These are phyloP conservation scores for Drosophila atripex DNA, from an alignment of 2,888 invertebrate species.

Conservation along the genomic window DNA sequence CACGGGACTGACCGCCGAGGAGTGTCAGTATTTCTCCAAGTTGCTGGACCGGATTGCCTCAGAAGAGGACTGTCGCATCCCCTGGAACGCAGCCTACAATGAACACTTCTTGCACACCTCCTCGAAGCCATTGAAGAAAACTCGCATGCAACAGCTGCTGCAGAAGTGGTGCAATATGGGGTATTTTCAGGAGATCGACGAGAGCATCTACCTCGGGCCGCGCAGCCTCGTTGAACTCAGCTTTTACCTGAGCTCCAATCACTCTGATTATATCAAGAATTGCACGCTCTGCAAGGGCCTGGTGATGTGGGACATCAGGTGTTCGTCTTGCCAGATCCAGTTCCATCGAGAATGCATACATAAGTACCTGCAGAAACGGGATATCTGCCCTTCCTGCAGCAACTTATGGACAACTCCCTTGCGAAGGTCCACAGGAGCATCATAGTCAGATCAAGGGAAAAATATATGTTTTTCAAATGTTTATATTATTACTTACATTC, in stretches of 20 bases:
- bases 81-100: conserved; percentile 59
- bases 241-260: conserved; percentile 59
- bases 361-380: conserved; percentile 59
- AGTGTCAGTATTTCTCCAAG: conserved; percentile 59
- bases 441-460: neutral
- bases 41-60: conserved; percentile 54
- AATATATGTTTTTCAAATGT: neutral
- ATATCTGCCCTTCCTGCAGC: conserved; percentile 59
- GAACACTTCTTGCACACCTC: conserved; percentile 19
- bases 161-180: conserved; percentile 62
- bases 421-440: conserved; percentile 17
- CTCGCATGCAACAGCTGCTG: conserved; percentile 55
- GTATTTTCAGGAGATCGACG: conserved; percentile 51
- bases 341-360: conserved; percentile 59
- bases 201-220: conserved; percentile 56
- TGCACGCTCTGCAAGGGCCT: conserved; percentile 57
- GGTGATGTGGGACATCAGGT: conserved; percentile 64
- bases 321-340: conserved; percentile 49
- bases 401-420: conserved; percentile 54
- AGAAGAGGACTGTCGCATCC: conserved; percentile 42
- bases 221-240: conserved; percentile 62
- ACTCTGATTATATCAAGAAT: conserved; percentile 49
- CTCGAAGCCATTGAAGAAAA: conserved; percentile 36
- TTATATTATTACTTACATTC: neutral
- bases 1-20: conserved; percentile 54